These are phyloP conservation scores for Notocelia uddmanniana DNA, from an alignment of 2,888 invertebrate genomes.

Conservation along the genomic window DNA sequence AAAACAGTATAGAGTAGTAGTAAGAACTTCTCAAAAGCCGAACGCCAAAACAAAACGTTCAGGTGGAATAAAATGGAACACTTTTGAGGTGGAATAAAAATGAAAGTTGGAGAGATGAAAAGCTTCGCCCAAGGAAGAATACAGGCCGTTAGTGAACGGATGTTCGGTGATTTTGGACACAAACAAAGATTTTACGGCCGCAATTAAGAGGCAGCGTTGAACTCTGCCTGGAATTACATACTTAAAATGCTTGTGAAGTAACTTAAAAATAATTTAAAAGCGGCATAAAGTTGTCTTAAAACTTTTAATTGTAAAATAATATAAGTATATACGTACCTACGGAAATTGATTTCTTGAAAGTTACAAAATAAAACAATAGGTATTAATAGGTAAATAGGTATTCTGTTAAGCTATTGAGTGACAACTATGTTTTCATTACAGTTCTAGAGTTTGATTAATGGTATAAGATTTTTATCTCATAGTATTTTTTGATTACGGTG, in stretches of 20 bases:
- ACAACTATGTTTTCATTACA: too few species aligned
- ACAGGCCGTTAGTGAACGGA: slow-evolving; percentile 42
- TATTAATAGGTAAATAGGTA: too few species aligned
- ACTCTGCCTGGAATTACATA: slow-evolving; percentile 11
- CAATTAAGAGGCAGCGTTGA: slow-evolving; percentile 60
- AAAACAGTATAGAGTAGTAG: slow-evolving; percentile 18
- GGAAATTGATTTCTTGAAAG: not conserved
- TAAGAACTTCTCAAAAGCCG: slow-evolving; percentile 32
- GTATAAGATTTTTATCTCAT: too few species aligned
- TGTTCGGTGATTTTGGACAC: slow-evolving; percentile 61
- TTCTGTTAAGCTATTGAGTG: too few species aligned
- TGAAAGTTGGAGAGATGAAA: slow-evolving; percentile 45
- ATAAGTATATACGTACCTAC: not conserved
- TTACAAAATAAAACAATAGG: too few species aligned
- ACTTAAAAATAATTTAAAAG: slow-evolving; percentile 14
- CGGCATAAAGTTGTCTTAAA: not conserved
- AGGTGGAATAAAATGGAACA: slow-evolving; percentile 38
- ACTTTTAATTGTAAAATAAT: not conserved
- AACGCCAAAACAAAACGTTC: slow-evolving; percentile 40
- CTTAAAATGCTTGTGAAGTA: slow-evolving; percentile 27
- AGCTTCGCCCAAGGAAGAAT: slow-evolving; percentile 32
- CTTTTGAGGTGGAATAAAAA: slow-evolving; percentile 16
- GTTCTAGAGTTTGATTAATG: too few species aligned
- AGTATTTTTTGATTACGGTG: too few species aligned
- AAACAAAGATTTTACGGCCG: slow-evolving; percentile 68